These are phyloP conservation scores for Marmota flaviventris DNA, from an alignment of 2,113 vertebrate genomes.

Conservation along the genomic window DNA sequence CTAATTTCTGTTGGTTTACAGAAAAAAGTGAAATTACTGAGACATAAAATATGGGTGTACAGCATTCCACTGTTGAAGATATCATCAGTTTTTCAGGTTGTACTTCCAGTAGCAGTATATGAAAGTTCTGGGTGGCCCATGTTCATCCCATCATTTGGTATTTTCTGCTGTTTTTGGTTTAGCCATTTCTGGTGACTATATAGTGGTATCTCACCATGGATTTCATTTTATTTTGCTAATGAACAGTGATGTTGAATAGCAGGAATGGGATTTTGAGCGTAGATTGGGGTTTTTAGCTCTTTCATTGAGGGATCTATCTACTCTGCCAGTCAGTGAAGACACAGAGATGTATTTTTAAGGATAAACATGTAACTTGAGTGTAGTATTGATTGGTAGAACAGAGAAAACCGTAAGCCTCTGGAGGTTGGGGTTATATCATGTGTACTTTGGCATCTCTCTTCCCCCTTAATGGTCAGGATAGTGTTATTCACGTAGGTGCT, in stretches of 20 bases:
- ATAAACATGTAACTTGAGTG: not conserved
- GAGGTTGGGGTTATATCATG: not conserved
- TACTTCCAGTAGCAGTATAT: not conserved
- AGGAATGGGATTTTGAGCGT: not conserved
- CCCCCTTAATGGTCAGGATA: not conserved
- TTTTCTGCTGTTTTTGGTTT: not conserved
- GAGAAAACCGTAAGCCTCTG: not conserved
- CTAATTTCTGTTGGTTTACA: not conserved
- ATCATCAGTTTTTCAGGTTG: not conserved
- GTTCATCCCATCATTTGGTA: not conserved
- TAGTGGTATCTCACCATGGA: not conserved
- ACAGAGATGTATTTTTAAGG: constrained; percentile 3
- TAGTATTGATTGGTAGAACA: not conserved
- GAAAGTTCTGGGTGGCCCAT: not conserved
- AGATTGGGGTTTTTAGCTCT: not conserved
- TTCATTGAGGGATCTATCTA: not conserved
- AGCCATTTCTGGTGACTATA: not conserved
- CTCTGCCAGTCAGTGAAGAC: not conserved
- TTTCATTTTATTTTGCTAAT: not conserved
- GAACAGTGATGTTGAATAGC: not conserved
- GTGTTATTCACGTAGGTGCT: not conserved
- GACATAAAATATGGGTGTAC: not conserved
- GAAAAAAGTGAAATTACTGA: not conserved
- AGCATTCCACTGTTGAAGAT: not conserved
- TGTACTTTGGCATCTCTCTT: not conserved